Evolutionary conservation across 2,797 vertebrate species (phyloP).

Genomic region (Mycteria americana): DNA sequence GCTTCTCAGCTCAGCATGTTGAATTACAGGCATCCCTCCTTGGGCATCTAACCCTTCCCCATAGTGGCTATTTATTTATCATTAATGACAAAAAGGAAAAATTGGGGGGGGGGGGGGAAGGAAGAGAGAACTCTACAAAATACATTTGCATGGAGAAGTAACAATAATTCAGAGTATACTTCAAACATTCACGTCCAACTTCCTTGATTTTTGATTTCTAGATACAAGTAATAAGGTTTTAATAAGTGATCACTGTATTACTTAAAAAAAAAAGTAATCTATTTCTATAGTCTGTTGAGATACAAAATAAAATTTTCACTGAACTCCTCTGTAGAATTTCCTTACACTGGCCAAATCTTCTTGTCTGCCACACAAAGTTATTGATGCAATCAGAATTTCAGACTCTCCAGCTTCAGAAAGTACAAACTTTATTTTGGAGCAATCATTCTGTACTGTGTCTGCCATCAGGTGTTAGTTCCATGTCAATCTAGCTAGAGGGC

Average conservation of each 20-base stretch:
- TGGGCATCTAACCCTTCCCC: background rate
- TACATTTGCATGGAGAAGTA: background rate
- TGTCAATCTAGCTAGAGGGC: background rate
- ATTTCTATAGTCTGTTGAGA: background rate
- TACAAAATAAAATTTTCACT: background rate
- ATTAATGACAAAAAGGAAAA: background rate
- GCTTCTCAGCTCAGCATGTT: background rate
- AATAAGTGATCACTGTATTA: background rate
- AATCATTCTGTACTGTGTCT: background rate
- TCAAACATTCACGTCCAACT: background rate
- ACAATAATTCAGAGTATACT: background rate
- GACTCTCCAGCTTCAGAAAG: background rate
- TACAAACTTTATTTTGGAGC: background rate
- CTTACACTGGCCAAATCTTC: background rate
- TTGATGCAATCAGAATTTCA: background rate
- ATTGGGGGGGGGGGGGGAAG: background rate
- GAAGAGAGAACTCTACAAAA: background rate
- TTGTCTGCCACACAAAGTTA: background rate
- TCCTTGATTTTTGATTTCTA: background rate
- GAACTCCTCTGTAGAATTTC: background rate
- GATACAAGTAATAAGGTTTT: background rate
- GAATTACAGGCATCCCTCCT: background rate
- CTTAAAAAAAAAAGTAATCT: background rate
- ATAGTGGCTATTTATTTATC: background rate
- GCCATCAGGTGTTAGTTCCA: background rate